Percentiles rank a stretch among this genome's conserved stretches.
Evolutionary conservation across 2,888 invertebrate genomes (phyloP).

Genomic region (Pachliopta kotzebuea): DNA sequence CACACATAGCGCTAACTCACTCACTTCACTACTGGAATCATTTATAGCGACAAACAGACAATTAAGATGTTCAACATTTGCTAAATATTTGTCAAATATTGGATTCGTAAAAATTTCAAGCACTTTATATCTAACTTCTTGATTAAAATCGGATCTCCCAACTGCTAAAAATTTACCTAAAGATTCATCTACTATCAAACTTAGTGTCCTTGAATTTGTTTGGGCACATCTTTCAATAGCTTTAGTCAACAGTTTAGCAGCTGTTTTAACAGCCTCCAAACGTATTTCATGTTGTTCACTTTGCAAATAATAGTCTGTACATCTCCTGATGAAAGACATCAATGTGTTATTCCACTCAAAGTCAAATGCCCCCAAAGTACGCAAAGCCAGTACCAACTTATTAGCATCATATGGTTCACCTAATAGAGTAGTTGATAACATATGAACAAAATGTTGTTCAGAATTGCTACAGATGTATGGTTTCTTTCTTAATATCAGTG

Average conservation of each 20-base stretch:
- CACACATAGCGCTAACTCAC: slow-evolving; percentile 95
- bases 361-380: slow-evolving; percentile 94
- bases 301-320: slow-evolving; percentile 94
- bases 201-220: slow-evolving; percentile 90
- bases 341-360: slow-evolving; percentile 94
- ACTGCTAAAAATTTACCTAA: slow-evolving; percentile 94
- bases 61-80: slow-evolving; percentile 96
- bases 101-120: slow-evolving; percentile 93
- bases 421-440: slow-evolving; percentile 61
- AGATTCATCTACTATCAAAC: slow-evolving; percentile 94
- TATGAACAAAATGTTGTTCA: slow-evolving; percentile 65
- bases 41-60: slow-evolving; percentile 96
- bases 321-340: slow-evolving; percentile 94
- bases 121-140: slow-evolving; percentile 95
- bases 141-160: slow-evolving; percentile 97
- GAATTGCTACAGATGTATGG: slow-evolving; percentile 84
- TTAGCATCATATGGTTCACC: slow-evolving; percentile 86
- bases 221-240: slow-evolving; percentile 85
- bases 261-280: slow-evolving; percentile 96
- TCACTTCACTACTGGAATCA: slow-evolving; percentile 97
- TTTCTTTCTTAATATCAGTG: slow-evolving; percentile 93
- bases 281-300: slow-evolving; percentile 94
- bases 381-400: slow-evolving; percentile 94
- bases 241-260: slow-evolving; percentile 91
- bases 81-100: slow-evolving; percentile 95